Evolutionary conservation across 2,888 invertebrate genomes (phyloP), one percentile per base, ranked within the genome.

Genomic region (Abrostola tripartita): DNA sequence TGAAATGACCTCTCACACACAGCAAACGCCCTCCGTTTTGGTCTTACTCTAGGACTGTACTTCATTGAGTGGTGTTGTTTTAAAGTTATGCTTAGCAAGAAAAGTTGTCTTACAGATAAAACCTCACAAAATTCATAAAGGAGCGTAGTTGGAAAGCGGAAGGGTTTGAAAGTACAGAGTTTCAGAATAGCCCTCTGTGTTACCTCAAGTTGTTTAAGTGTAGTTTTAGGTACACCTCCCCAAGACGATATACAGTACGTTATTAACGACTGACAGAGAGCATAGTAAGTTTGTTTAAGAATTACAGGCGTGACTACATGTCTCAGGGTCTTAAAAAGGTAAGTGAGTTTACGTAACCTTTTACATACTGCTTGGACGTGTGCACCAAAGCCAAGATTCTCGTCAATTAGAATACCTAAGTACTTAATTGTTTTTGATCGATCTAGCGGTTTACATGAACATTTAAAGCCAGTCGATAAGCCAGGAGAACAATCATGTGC

Each of bases 181-280:
- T 54, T 54, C 4, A 54, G 12, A 5, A 54, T 41, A 7, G 54
- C 4, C 11, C 54, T 41, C 36, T 54, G 54, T 0, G 54, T 2
- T 0, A 54, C 42, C 8, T 54, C 54, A 0, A 54, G 6, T n/a
- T 35, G 35, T 42, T 42, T 54, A 6, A 54, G 11, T n/a, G 54
- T 54, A 4, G 54, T 54, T 42, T 54, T 54, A 2, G 54, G 54
- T 11, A 36, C 53, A 1, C 53, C 53, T 10, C 53, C 53, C 53
- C 53, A 53, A 40, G 40, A 40, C 10, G 40, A 40, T 40, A 40
- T 40, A 11, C 40, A 40, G 9, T 40, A 40, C 10, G 40, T 40
- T 9, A 40, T 7, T 11, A 40, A 11, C 11, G 40, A 40, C 11
- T 40, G 40, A 9, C 40, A 40, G 40, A 40, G 40, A 8, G 12